phyloP scores from a whole-genome alignment of 2,888 invertebrate genomes.

The Lasioglossum lativentre region DNA sequence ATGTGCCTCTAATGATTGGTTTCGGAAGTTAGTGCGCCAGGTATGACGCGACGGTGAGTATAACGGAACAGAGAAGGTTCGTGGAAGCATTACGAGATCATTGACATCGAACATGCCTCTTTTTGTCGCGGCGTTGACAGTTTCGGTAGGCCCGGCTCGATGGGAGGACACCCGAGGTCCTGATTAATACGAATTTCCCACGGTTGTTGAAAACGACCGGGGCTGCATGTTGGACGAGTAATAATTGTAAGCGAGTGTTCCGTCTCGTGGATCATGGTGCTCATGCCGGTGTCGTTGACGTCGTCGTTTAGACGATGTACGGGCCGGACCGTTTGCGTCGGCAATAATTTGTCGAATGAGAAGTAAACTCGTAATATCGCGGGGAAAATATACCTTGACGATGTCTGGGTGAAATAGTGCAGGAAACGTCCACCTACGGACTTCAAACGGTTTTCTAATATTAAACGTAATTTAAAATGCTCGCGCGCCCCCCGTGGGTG shows the following conservation, averaged over 20 bases:
- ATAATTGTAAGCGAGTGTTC: conserved; percentile 62
- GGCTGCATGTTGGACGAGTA: conserved; percentile 43
- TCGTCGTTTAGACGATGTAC: conserved; percentile 55
- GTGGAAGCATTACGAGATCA: background rate
- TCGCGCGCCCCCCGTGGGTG: background rate
- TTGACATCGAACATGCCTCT: background rate
- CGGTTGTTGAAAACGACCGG: conserved; percentile 34
- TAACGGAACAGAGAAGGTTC: background rate
- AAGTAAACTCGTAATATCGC: conserved; percentile 51
- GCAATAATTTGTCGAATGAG: conserved; percentile 61
- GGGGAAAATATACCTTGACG: conserved; percentile 48
- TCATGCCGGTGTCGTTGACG: conserved; percentile 55
- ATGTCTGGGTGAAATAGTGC: conserved; percentile 46
- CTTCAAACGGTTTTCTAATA: conserved; percentile 42
- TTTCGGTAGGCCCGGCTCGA: background rate
- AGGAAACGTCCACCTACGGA: conserved; percentile 26
- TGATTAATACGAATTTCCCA: conserved; percentile 52
- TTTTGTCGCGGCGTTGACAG: background rate
- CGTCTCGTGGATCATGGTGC: conserved; percentile 46
- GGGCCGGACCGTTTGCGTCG: conserved; percentile 53
- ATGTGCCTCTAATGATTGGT: background rate
- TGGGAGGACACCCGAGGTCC: background rate
- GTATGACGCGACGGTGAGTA: background rate
- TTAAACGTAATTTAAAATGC: conserved; percentile 32
- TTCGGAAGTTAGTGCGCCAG: background rate